Base-by-base conservation (phyloP, 2,797 vertebrate genomes). In the Sebastes elongatus region DNA sequence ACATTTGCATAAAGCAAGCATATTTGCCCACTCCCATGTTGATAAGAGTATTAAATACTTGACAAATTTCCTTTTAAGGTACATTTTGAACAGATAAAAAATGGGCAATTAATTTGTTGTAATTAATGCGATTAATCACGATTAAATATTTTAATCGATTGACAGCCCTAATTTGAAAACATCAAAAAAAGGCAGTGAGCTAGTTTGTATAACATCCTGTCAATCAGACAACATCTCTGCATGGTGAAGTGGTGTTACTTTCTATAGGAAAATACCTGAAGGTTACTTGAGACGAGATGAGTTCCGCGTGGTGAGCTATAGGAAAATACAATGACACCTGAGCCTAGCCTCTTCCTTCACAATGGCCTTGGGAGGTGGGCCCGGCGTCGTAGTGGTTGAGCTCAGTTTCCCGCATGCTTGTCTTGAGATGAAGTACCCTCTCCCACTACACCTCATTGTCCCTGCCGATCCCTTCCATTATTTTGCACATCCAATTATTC, bases 271-370 rank as follows among this genome's bases (percentile, higher is more conserved):
- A 91, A 93, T 88, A 91, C 83, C 86, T 86, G 89, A 63, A 63
- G 87, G 91, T 93, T 88, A 94, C 89, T 87, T 89, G 95, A 95
- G 90, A 93, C 68, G 49, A 71, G 74, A 78, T 56, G 82, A 78
- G 89, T 82, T 87, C 88, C 46, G 57, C 74, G 27, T 86, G 89
- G 84, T 88, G 86, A 88, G 88, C 88, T 92, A 90, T 86, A 92
- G 93, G 89, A 94, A 94, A 94, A 93, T 91, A 92, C 90, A 86
- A 80, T 78, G 93, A 92, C 88, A 94, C 89, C 91, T 68, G 94
- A 95, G 90, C 87, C 87, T 25, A 6, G 3, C 78, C 88, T 83
- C 84, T 90, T 92, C 88, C 89, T 83, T 89, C 84, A 94, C 94
- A 94, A 93, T 82, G 84, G 92, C 89, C 91, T 42, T 70, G 90